Base-by-base conservation (phyloP, 2,113 vertebrate species). In the Tauraco erythrolophus region DNA sequence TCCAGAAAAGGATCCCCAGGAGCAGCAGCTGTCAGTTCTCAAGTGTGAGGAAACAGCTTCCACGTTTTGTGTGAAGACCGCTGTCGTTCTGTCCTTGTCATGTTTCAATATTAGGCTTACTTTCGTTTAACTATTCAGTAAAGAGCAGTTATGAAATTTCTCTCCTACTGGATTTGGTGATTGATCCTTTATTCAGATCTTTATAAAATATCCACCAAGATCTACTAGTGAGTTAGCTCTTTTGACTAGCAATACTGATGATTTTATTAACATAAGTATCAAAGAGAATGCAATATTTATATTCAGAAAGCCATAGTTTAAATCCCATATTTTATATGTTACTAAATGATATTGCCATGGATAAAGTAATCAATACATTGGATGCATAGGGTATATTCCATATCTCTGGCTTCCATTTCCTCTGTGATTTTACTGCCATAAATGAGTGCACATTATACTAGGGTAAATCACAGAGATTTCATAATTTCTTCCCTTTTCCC, bases 151-250 rank as follows among this genome's bases (percentile, higher is more conserved):
- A 71, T 2, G 14, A 91, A 68, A 45, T 71, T 70, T 78, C 56
- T 48, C 89, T 66, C 88, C 76, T 92, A 7, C 64, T 81, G 46
- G 72, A 78, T 94, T 81, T 87, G 68, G 27, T 64, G 88, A 96
- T 75, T 96, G 97, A 97, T 97, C 71, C 88, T 97, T 94, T 97
- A 96, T 97, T 96, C 86, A 95, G 60, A 57, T 71, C 60, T 81
- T 95, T 83, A 89, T 94, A 78, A 97, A 94, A 96, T 92, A 97
- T 97, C 91, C 60, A 90, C 71, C 88, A 86, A 28, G 25, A 62
- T 86, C 35, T 84, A 37, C 51, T 51, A 89, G 33, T 60, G 68
- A 74, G 64, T 90, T 71, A 56, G 68, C 22, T 89, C 23, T 85
- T 86, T 82, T 88, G 74, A 39, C 33, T 90, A 22, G 24, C 50